Percentiles rank a stretch among this genome's conserved stretches.
phyloP scores from a whole-genome alignment of 1,140 invertebrate species.

The Drosophila elegans region DNA sequence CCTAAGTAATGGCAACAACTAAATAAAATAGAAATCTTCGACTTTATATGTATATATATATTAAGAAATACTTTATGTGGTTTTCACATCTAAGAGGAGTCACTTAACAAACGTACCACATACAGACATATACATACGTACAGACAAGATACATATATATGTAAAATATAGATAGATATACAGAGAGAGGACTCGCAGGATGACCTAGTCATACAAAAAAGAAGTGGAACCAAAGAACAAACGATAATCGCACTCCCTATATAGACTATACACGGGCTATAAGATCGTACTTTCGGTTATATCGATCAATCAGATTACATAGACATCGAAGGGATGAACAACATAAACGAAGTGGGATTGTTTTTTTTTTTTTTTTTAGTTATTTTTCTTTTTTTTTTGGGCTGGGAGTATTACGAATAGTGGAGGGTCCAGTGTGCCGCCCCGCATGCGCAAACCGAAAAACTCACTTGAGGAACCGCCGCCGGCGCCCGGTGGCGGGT shows the following conservation, averaged over 20 bases:
- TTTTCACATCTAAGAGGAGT: slow-evolving; percentile 41
- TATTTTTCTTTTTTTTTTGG: slow-evolving; percentile 5
- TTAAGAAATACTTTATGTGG: slow-evolving; percentile 26
- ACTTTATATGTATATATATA: slow-evolving; percentile 36
- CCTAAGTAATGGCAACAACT: slow-evolving; percentile 34
- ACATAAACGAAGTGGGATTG: slow-evolving; percentile 41
- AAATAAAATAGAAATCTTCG: slow-evolving; percentile 25
- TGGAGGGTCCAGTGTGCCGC: slow-evolving; percentile 24
- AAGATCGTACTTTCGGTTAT: slow-evolving; percentile 37
- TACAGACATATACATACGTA: slow-evolving; percentile 57
- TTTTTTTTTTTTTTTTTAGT: slow-evolving; percentile 5
- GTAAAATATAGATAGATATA: slow-evolving; percentile 49
- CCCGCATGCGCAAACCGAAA: slow-evolving; percentile 52
- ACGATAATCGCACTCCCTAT: slow-evolving; percentile 43
- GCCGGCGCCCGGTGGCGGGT: slow-evolving; percentile 88
- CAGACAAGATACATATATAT: slow-evolving; percentile 54
- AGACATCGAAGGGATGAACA: slow-evolving; percentile 51
- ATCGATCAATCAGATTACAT: slow-evolving; percentile 53
- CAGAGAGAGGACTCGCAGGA: slow-evolving; percentile 51
- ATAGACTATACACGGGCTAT: slow-evolving; percentile 38
- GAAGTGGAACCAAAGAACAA: slow-evolving; percentile 28
- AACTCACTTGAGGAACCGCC: slow-evolving; percentile 85
- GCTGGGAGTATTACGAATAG: slow-evolving; percentile 16
- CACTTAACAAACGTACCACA: slow-evolving; percentile 61
- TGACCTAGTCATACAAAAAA: slow-evolving; percentile 46